Conservation (phyloP, 2,113 vertebrate genomes). For the Nyctibius bracteatus region DNA sequence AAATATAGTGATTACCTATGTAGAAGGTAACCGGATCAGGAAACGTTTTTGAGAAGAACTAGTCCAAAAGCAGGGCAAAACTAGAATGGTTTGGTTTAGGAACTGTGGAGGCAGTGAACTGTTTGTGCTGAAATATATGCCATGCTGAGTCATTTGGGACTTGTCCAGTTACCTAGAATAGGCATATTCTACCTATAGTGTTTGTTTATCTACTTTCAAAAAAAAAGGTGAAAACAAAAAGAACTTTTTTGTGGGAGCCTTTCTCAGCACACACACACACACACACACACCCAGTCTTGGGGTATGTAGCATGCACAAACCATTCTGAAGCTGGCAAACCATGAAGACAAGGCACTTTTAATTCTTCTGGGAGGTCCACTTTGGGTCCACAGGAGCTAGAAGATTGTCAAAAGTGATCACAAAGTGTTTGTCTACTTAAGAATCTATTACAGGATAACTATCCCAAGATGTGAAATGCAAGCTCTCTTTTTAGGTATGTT, state of each 20-base stretch:
- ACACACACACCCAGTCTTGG: no score
- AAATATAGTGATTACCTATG: background rate
- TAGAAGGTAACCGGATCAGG: background rate
- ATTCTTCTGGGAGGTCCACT: background rate
- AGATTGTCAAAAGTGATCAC: background rate
- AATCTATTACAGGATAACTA: background rate
- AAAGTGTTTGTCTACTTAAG: background rate
- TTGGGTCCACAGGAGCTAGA: background rate
- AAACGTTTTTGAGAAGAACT: background rate
- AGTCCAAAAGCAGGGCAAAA: background rate
- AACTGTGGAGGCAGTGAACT: background rate
- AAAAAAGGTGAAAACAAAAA: background rate
- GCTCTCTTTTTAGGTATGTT: background rate
- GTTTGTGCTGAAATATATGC: background rate
- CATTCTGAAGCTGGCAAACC: background rate
- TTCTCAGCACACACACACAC: no score
- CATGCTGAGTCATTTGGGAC: background rate
- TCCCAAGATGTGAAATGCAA: background rate
- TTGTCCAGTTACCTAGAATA: background rate
- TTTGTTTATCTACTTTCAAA: no score
- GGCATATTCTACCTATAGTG: background rate
- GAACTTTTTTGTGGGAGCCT: fast-evolving
- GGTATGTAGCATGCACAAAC: background rate
- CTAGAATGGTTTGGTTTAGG: background rate
- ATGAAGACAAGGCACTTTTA: background rate